phyloP scores from a whole-genome alignment of 2,888 invertebrate species.

The Clusia tigrina region DNA sequence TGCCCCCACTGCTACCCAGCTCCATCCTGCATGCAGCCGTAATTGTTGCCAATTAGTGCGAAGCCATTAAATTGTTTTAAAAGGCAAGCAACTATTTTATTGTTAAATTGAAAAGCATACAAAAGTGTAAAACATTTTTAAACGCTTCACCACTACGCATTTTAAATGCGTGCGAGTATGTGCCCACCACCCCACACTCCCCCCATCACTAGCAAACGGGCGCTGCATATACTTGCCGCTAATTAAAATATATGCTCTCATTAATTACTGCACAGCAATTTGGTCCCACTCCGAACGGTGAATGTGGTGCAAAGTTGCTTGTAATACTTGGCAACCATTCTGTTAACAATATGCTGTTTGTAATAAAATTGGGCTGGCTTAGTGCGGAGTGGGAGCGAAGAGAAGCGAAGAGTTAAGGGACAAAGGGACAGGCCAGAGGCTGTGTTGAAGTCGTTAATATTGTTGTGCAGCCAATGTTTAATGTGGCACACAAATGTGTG shows the following conservation, averaged over 20 bases:
- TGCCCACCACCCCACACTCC: not conserved
- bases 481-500: too few species aligned
- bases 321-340: constrained; percentile 3
- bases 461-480: too few species aligned
- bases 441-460: too few species aligned
- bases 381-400: too few species aligned
- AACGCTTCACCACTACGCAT: constrained; percentile 6
- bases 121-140: not conserved
- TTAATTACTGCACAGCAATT: constrained; percentile 47
- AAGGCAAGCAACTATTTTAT: not conserved
- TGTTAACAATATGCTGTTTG: constrained; percentile 13
- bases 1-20: not conserved
- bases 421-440: too few species aligned
- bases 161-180: not conserved
- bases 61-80: constrained; percentile 32
- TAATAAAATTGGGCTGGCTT: not conserved
- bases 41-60: constrained; percentile 53
- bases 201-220: constrained; percentile 12
- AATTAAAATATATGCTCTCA: constrained; percentile 52
- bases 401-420: too few species aligned
- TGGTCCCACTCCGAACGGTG: constrained; percentile 40
- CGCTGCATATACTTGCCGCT: constrained; percentile 52
- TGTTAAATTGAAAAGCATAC: not conserved
- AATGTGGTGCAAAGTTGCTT: constrained; percentile 17
- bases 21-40: constrained; percentile 35